phyloP scores from a whole-genome alignment of 1,140 invertebrate species.

The Drosophila pruinosa region DNA sequence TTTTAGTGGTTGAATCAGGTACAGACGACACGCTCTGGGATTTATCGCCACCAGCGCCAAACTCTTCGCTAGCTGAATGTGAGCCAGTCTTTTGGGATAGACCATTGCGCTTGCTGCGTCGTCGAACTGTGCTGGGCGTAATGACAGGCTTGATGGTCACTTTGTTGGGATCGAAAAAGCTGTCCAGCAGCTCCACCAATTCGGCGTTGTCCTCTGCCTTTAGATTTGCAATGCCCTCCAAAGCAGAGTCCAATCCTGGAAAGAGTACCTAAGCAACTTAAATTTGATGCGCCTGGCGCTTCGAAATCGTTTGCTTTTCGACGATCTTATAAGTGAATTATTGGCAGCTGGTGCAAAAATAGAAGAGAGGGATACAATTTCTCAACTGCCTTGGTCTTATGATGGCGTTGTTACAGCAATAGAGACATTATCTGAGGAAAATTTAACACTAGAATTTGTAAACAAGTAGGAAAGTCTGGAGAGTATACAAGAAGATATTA shows the following conservation, averaged over 20 bases:
- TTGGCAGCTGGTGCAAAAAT: too few species aligned
- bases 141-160: constrained; percentile 83
- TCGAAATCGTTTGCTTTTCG: too few species aligned
- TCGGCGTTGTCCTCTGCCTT: constrained; percentile 87
- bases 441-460: too few species aligned
- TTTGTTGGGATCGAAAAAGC: constrained; percentile 89
- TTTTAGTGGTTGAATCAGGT: constrained; percentile 72
- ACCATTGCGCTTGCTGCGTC: constrained; percentile 56
- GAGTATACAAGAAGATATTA: too few species aligned
- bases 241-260: constrained; percentile 53
- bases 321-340: too few species aligned
- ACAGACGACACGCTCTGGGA: constrained; percentile 50
- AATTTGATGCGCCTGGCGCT: too few species aligned
- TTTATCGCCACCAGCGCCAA: constrained; percentile 77
- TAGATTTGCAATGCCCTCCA: constrained; percentile 59
- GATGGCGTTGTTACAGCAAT: too few species aligned
- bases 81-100: constrained; percentile 40
- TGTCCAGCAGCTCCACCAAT: constrained; percentile 87
- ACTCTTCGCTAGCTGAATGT: constrained; percentile 51
- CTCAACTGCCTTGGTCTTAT: too few species aligned
- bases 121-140: constrained; percentile 57
- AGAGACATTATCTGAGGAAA: too few species aligned
- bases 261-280: too few species aligned
- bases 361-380: too few species aligned
- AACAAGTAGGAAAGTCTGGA: too few species aligned